phyloP scores from a whole-genome alignment of 2,797 vertebrate species.

The Lepus townsendii region DNA sequence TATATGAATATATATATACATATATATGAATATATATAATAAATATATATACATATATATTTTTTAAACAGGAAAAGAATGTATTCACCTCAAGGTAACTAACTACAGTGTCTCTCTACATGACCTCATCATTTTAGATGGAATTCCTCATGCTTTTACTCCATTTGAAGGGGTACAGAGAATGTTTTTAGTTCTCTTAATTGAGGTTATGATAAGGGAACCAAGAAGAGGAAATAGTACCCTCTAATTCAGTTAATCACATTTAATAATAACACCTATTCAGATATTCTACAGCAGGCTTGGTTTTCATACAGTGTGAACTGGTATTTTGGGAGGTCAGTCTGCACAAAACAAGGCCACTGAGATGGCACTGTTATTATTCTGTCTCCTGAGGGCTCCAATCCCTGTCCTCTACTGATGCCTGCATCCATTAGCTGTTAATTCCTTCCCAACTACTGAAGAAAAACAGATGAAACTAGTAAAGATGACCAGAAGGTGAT shows the following conservation, averaged over 20 bases:
- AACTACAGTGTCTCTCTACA: background rate
- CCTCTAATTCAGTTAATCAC: conserved; percentile 37
- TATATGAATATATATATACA: too few species aligned
- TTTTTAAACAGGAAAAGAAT: background rate
- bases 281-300: background rate
- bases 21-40: too few species aligned
- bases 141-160: conserved; percentile 14
- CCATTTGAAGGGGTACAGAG: background rate
- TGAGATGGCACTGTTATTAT: background rate
- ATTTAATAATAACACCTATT: conserved; percentile 21
- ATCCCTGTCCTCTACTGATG: background rate
- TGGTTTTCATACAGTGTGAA: conserved; percentile 16
- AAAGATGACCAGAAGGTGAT: background rate
- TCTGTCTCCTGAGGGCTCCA: background rate
- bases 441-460: background rate
- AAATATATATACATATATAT: too few species aligned
- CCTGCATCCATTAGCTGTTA: background rate
- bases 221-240: background rate
- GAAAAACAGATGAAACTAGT: background rate
- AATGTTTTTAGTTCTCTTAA: conserved; percentile 22
- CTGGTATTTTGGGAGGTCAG: background rate
- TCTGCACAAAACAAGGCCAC: background rate
- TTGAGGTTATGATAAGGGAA: background rate
- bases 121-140: background rate
- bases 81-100: conserved; percentile 12